Evolutionary conservation across 2,113 vertebrate genomes (phyloP), one percentile per base, ranked within the genome.

Genomic region (Phylloscopus trochilus): DNA sequence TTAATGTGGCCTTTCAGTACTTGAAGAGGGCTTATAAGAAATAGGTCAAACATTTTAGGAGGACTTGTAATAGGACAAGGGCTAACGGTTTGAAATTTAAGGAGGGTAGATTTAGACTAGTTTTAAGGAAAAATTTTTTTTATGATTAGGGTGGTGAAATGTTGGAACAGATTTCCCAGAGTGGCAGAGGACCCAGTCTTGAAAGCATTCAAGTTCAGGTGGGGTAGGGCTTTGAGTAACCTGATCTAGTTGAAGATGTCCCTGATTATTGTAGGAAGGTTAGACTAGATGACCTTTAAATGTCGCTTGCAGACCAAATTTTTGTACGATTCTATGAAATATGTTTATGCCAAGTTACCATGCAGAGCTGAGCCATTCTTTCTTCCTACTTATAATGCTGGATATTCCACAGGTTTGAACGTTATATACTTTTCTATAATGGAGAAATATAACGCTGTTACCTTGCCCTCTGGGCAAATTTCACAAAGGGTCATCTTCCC

Each of bases 401-500:
- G n/a, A 52, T 75, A 63, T 92, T 82, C 30, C 73, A 79, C 44
- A 80, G 20, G 19, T 52, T 72, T 83, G 31, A 28, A 30, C 51
- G 58, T 10, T 22, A 72, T 39, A 27, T 18, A 49, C 3, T 52
- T 90, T 69, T 89, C 63, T 58, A 22, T 26, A 81, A 73, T 2
- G 15, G 79, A 83, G 12, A 73, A 52, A 59, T 11, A 39, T n/a
- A 76, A 59, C 1, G 2, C 4, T 63, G 6, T 76, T 83, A 30
- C 53, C 53, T n/a, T 53, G 4, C 6, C 9, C 28, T 66, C 55
- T 18, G 19, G 14, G 19, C 13, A 67, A 67, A 49, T 68, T 60
- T 67, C 7, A 1, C 33, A 44, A 58, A 75, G 26, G 10, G 11
- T 21, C 2, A 1, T 35, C 7, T 75, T 37, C 27, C 3, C 2